Percentiles rank a stretch among this genome's conserved stretches.
These are phyloP conservation scores for Pseudomyrmex flavicornis DNA, from an alignment of 1,140 invertebrate species.

Conservation along the genomic window DNA sequence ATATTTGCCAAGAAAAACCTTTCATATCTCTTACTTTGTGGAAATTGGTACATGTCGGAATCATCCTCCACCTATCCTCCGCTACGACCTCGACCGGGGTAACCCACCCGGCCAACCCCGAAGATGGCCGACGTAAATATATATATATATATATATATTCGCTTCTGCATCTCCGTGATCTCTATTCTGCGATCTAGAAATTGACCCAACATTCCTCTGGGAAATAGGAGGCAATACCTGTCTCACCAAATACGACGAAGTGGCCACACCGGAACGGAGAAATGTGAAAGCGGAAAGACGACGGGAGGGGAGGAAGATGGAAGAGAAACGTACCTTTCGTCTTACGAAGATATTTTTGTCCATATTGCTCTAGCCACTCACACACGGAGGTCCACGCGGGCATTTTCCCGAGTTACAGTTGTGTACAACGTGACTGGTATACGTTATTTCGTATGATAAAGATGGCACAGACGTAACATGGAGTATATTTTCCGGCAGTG, in stretches of 20 bases:
- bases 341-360: slow-evolving; percentile 55
- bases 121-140: slow-evolving; percentile 61
- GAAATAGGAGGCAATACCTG: slow-evolving; percentile 78
- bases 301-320: slow-evolving; percentile 30
- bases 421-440: slow-evolving; percentile 5
- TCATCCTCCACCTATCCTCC: background rate
- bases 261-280: slow-evolving; percentile 8
- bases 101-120: slow-evolving; percentile 13
- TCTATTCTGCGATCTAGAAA: slow-evolving; percentile 73
- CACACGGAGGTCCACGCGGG: background rate
- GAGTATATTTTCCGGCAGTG: background rate
- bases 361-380: slow-evolving; percentile 1
- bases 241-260: slow-evolving; percentile 33
- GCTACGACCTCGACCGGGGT: background rate
- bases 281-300: background rate
- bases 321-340: slow-evolving; percentile 4
- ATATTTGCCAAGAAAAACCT: slow-evolving; percentile 57
- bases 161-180: slow-evolving; percentile 52
- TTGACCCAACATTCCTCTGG: slow-evolving; percentile 75
- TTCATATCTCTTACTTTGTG: slow-evolving; percentile 70
- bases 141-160: slow-evolving; percentile 49
- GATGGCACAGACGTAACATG: slow-evolving; percentile 1
- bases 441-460: background rate
- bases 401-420: background rate
- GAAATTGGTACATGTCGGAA: slow-evolving; percentile 67